Evolutionary conservation across 2,888 invertebrate genomes (phyloP).

Genomic region (Plutella xylostella): DNA sequence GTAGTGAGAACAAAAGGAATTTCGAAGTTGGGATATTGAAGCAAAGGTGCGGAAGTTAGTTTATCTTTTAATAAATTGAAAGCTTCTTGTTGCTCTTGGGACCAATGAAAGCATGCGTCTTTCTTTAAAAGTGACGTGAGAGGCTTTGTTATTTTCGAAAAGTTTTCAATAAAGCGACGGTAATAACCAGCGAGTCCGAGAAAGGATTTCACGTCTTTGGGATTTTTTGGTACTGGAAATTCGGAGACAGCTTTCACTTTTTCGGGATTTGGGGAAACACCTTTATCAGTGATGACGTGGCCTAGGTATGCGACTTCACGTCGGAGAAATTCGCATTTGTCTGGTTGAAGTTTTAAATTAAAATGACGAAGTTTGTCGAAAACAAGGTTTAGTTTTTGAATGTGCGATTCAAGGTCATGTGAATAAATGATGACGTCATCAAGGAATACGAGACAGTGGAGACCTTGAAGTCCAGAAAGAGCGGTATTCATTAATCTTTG

Average conservation of each 20-base stretch:
- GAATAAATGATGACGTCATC: constrained; percentile 19
- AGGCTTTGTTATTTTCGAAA: constrained; percentile 20
- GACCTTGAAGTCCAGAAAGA: too few species aligned
- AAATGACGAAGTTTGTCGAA: neutral
- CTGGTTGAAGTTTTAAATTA: constrained; percentile 20
- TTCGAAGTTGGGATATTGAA: constrained; percentile 4
- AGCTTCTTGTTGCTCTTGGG: constrained; percentile 15
- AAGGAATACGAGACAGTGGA: too few species aligned
- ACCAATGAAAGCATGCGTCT: constrained; percentile 17
- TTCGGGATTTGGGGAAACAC: constrained; percentile 20
- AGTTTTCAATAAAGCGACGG: constrained; percentile 19
- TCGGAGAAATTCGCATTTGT: constrained; percentile 23
- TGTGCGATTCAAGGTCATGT: constrained; percentile 15
- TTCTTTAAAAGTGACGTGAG: constrained; percentile 12
- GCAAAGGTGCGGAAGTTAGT: constrained; percentile 7
- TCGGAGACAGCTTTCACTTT: constrained; percentile 20
- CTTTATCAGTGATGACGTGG: constrained; percentile 24
- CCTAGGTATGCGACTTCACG: constrained; percentile 26
- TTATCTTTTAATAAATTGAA: constrained; percentile 9
- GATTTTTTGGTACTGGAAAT: constrained; percentile 17
- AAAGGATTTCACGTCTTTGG: constrained; percentile 10
- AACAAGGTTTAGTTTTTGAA: neutral
- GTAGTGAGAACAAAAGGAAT: constrained; percentile 1
- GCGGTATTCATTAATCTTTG: too few species aligned
- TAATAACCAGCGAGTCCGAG: constrained; percentile 21